These are phyloP conservation scores for Conops quadrifasciatus DNA, from an alignment of 2,888 invertebrate genomes.

Conservation along the genomic window DNA sequence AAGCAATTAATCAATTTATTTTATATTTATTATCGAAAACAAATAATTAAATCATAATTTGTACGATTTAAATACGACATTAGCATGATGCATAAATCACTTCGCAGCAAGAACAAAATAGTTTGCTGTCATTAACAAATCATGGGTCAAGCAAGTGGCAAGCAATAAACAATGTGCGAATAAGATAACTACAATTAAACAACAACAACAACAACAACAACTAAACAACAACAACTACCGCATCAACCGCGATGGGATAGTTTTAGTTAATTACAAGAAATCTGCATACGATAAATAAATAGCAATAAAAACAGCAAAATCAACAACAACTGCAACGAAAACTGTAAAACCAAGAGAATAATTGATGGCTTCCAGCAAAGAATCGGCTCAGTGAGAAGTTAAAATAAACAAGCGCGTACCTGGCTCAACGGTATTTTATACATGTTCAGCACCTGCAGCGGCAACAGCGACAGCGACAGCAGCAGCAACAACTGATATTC, in stretches of 20 bases:
- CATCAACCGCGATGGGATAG: conserved; percentile 29
- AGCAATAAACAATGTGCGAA: conserved; percentile 23
- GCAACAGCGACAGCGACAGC: conserved; percentile 2
- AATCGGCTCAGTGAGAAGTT: background rate
- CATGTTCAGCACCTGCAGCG: conserved; percentile 19
- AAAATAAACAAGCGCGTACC: conserved; percentile 4
- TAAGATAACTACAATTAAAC: too few species aligned
- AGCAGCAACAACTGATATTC: background rate
- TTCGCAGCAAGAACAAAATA: conserved; percentile 19
- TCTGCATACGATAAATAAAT: background rate
- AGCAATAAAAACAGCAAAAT: conserved; percentile 43
- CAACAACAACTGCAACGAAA: conserved; percentile 16
- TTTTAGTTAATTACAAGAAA: too few species aligned
- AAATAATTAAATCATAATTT: conserved; percentile 37
- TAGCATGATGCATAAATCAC: conserved; percentile 60
- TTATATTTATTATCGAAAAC: background rate
- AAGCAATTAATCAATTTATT: conserved; percentile 2
- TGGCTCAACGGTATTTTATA: background rate
- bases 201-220: too few species aligned
- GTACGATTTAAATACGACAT: conserved; percentile 60
- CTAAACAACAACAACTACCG: too few species aligned
- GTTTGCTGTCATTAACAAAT: conserved; percentile 51
- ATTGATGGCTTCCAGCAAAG: conserved; percentile 45
- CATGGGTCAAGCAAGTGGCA: conserved; percentile 57
- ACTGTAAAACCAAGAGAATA: conserved; percentile 37